Percentiles rank a stretch among this genome's conserved stretches.
Evolutionary conservation across 2,797 vertebrate species (phyloP).

Genomic region (Phalanger gymnotis): DNA sequence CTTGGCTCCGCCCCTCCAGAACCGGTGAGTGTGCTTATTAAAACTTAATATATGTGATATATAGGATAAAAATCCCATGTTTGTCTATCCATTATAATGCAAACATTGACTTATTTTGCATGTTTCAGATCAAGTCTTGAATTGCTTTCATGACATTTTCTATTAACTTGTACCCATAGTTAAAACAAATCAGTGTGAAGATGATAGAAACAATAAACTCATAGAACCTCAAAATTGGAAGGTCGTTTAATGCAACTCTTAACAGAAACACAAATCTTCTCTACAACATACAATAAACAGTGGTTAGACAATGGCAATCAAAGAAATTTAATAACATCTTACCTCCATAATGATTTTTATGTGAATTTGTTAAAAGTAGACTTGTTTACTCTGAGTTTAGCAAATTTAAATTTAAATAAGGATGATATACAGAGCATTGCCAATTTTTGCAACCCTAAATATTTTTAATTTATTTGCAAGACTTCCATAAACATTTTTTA

Average conservation of each 20-base stretch:
- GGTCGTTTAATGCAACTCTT: neutral
- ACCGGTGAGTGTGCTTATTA: neutral
- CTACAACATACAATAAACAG: neutral
- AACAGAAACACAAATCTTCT: neutral
- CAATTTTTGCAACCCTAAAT: neutral
- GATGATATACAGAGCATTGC: neutral
- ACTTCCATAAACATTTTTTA: neutral
- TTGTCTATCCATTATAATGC: neutral
- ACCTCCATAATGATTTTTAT: neutral
- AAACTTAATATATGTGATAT: neutral
- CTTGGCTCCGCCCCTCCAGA: too few relatives aligned
- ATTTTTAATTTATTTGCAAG: neutral
- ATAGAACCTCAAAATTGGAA: neutral
- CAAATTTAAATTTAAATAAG: neutral
- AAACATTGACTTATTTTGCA: neutral
- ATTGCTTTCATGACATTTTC: neutral
- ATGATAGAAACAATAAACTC: neutral
- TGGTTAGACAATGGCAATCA: neutral
- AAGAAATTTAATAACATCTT: neutral
- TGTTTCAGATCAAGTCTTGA: neutral
- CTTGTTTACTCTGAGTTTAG: neutral
- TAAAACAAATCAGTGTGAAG: neutral
- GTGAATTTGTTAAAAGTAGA: neutral
- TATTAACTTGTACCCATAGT: neutral
- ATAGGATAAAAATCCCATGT: too few relatives aligned